A percentile compares a stretch with the other conserved stretches of the same genome.
These are phyloP conservation scores for Chlorodrepanis virens DNA, from an alignment of 2,113 vertebrate species.

Conservation along the genomic window DNA sequence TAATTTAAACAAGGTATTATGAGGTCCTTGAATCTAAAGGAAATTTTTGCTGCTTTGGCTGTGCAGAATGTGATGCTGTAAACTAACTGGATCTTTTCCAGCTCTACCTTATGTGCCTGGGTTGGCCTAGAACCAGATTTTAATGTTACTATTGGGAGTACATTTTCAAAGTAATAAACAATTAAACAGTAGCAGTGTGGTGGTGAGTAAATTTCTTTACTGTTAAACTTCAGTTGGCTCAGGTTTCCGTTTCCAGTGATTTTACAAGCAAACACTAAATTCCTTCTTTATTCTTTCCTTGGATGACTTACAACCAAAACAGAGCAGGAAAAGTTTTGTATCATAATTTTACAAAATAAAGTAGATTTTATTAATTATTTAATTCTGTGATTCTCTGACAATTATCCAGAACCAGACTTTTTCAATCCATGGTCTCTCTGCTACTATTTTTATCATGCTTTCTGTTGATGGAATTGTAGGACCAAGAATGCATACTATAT, in stretches of 20 bases:
- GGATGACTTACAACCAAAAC: neutral
- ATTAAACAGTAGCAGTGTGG: conserved; percentile 25
- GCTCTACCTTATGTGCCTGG: conserved; percentile 5
- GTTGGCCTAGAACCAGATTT: neutral
- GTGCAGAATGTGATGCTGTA: conserved; percentile 13
- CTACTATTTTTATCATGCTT: neutral
- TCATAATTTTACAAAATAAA: neutral
- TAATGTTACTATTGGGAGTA: conserved; percentile 32
- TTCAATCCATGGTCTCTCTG: neutral
- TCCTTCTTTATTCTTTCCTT: conserved; percentile 16
- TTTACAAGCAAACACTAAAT: conserved; percentile 38
- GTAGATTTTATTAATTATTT: neutral
- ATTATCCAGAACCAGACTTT: neutral
- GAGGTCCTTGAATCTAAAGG: neutral
- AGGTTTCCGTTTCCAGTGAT: conserved; percentile 34
- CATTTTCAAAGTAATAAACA: conserved; percentile 42
- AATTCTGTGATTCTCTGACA: neutral
- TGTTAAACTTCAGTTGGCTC: conserved; percentile 21
- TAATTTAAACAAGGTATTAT: conserved; percentile 14
- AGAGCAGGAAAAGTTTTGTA: neutral
- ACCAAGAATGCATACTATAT: neutral
- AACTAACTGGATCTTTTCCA: conserved; percentile 33
- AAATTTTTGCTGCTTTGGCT: conserved; percentile 18
- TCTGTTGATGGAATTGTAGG: neutral
- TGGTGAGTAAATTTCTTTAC: neutral